Conservation (phyloP, 2,113 vertebrate species). For the Petromus typicus region DNA sequence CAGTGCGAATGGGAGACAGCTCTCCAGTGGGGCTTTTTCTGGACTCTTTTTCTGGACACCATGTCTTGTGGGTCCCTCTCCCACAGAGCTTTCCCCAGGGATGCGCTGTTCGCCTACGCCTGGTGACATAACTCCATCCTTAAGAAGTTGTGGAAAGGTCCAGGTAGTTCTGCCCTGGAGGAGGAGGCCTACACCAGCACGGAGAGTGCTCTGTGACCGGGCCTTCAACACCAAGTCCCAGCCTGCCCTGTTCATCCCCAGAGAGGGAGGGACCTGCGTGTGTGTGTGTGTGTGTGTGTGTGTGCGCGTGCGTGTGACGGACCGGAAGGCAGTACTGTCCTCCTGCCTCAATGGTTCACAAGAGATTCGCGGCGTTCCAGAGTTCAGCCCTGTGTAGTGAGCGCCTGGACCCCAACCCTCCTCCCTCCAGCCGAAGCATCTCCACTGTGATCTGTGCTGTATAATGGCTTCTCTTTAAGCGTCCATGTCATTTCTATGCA, state of each 20-base stretch:
- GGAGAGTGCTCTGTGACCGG: neutral
- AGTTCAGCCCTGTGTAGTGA: neutral
- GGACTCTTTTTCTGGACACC: neutral
- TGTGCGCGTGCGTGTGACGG: neutral
- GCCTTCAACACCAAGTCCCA: neutral
- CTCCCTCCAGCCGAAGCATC: neutral
- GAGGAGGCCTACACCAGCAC: neutral
- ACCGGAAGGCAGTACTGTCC: neutral
- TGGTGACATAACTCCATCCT: conserved; percentile 26
- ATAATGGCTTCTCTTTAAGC: neutral
- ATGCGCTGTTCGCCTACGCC: neutral
- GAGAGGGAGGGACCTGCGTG: neutral
- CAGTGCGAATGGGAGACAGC: neutral
- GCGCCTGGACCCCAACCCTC: neutral
- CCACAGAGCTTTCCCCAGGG: neutral
- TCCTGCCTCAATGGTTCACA: neutral
- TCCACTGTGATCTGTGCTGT: neutral
- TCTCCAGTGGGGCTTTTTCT: neutral
- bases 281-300: too few relatives aligned
- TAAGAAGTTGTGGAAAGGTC: neutral
- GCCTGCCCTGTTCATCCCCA: neutral
- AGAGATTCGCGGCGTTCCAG: neutral
- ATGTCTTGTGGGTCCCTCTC: neutral
- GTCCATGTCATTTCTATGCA: conserved; percentile 2
- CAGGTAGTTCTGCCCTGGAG: neutral